Conservation (phyloP, 37 sponge, comb jelly and placozoan genomes). For the Hormiphora californensis region DNA sequence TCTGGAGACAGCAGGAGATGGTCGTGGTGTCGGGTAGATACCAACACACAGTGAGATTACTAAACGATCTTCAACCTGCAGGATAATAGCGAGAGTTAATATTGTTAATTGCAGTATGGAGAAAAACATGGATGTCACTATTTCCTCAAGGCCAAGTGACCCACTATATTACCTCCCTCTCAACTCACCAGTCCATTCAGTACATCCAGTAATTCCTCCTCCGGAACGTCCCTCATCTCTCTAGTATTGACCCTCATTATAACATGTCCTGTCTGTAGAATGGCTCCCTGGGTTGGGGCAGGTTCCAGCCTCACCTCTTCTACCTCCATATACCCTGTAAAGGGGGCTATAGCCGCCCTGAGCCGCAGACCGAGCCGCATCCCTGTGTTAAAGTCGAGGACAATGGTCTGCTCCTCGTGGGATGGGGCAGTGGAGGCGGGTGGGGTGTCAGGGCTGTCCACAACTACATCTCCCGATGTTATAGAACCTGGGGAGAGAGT, state of each 20-base stretch:
- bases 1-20: background rate
- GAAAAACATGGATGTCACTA: background rate
- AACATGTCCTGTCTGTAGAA: background rate
- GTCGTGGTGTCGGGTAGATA: background rate
- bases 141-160: background rate
- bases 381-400: constrained; percentile 5
- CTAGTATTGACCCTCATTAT: constrained; percentile 40
- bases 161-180: no score
- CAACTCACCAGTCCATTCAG: constrained; percentile 35
- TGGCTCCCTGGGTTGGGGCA: constrained; percentile 8
- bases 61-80: constrained; percentile 44
- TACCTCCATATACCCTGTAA: constrained; percentile 36
- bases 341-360: background rate
- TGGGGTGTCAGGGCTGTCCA: no score
- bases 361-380: constrained; percentile 27
- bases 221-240: constrained; percentile 26
- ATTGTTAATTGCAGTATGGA: background rate
- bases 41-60: constrained; percentile 3
- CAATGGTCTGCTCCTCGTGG: background rate
- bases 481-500: no score
- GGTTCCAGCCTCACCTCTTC: constrained; percentile 13
- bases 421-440: no score
- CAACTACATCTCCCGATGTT: no score
- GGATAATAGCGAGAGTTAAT: background rate
- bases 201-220: constrained; percentile 24